These are phyloP conservation scores for Xiphophorus maculatus DNA, from an alignment of 2,113 vertebrate genomes.

Conservation along the genomic window DNA sequence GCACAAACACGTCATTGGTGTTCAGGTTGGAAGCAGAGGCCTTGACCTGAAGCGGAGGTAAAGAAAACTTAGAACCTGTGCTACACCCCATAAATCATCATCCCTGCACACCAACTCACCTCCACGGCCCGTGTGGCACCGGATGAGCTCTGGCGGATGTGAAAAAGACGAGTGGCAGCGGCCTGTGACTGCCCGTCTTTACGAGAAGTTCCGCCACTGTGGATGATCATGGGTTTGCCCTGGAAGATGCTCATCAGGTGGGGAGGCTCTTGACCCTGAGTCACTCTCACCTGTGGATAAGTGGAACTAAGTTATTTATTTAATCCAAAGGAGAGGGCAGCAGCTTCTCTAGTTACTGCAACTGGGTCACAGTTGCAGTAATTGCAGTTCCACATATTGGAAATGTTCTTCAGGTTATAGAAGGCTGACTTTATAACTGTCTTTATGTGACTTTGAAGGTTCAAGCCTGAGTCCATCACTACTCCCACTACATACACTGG, in stretches of 20 bases:
- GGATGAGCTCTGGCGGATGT: slow-evolving; percentile 79
- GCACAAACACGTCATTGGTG: slow-evolving; percentile 83
- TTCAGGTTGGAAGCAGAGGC: slow-evolving; percentile 74
- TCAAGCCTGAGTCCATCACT: too few relatives aligned
- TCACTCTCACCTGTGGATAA: slow-evolving; percentile 78
- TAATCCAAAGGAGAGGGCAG: background rate
- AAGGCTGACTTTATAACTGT: too few relatives aligned
- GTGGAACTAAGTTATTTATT: background rate
- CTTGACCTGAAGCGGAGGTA: slow-evolving; percentile 60
- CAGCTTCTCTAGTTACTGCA: too few relatives aligned
- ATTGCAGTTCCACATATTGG: too few relatives aligned
- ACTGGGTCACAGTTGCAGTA: too few relatives aligned
- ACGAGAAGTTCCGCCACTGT: slow-evolving; percentile 79
- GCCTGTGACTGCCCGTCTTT: slow-evolving; percentile 71
- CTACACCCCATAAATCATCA: background rate
- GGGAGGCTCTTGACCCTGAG: slow-evolving; percentile 83
- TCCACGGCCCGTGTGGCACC: slow-evolving; percentile 78
- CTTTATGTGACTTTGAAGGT: too few relatives aligned
- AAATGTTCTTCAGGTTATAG: too few relatives aligned
- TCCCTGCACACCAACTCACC: slow-evolving; percentile 53
- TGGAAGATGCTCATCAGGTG: slow-evolving; percentile 85
- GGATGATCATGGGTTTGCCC: slow-evolving; percentile 81
- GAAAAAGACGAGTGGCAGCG: slow-evolving; percentile 76
- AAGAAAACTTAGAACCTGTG: background rate
- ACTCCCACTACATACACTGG: too few relatives aligned